Evolutionary conservation across 1,140 invertebrate species (phyloP).

Genomic region (Nasonia longicornis): DNA sequence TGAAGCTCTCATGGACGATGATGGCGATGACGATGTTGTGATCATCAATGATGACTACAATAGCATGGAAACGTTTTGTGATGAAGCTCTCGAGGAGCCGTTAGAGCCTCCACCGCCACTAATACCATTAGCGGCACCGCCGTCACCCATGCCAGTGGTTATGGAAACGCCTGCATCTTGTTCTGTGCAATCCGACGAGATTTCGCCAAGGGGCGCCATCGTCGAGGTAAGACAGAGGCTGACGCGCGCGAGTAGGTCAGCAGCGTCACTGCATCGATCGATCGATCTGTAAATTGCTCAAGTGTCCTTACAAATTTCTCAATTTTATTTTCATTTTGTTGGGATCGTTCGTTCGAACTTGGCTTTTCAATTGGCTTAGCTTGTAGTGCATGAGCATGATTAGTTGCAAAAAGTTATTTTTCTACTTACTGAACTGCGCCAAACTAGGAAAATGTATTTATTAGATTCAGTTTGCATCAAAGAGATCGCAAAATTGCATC

Average conservation of each 20-base stretch:
- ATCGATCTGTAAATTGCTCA: conserved; percentile 20
- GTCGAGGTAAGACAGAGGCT: conserved; percentile 58
- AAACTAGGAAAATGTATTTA: background rate
- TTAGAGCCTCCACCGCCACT: background rate
- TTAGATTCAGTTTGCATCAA: background rate
- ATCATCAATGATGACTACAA: conserved; percentile 5
- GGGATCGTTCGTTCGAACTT: background rate
- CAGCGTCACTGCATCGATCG: conserved; percentile 27
- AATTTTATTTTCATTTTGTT: conserved; percentile 11
- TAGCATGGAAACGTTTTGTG: background rate
- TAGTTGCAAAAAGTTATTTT: background rate
- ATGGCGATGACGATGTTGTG: conserved; percentile 35
- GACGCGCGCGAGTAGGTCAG: conserved; percentile 21
- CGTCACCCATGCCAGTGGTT: background rate
- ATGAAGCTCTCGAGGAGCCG: background rate
- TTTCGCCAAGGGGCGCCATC: conserved; percentile 60
- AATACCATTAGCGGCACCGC: background rate
- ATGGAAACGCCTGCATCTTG: background rate
- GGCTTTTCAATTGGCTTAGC: background rate
- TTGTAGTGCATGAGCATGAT: conserved; percentile 1
- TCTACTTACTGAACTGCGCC: background rate
- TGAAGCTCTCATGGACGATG: conserved; percentile 55
- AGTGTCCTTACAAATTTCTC: conserved; percentile 23
- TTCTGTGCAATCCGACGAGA: conserved; percentile 42
- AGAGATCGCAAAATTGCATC: background rate